A percentile compares a stretch with the other conserved stretches of the same genome.
phyloP scores from a whole-genome alignment of 2,797 vertebrate species.

The Cottoperca gobio region DNA sequence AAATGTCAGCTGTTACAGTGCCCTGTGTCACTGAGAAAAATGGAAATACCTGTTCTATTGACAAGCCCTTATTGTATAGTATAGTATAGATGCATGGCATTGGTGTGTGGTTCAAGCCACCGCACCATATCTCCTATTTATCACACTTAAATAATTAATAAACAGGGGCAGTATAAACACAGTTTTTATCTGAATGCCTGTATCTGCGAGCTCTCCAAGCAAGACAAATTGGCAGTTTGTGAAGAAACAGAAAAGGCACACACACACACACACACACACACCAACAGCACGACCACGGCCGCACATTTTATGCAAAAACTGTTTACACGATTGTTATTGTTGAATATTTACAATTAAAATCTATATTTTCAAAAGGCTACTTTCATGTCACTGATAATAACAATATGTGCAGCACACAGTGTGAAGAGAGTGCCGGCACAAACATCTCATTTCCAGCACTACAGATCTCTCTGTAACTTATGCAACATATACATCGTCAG shows the following conservation, averaged over 20 bases:
- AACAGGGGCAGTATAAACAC: constrained; percentile 41
- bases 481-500: constrained; percentile 49
- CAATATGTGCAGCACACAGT: background rate
- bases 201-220: constrained; percentile 32
- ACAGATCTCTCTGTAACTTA: constrained; percentile 45
- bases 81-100: background rate
- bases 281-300: constrained; percentile 10
- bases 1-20: constrained; percentile 77
- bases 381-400: constrained; percentile 33
- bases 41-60: constrained; percentile 39
- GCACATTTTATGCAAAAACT: constrained; percentile 17
- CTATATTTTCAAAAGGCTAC: constrained; percentile 22
- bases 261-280: background rate
- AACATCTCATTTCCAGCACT: constrained; percentile 26
- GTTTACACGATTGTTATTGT: constrained; percentile 4
- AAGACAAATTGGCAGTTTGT: constrained; percentile 55
- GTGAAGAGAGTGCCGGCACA: constrained; percentile 25
- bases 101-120: constrained; percentile 10
- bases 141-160: constrained; percentile 47
- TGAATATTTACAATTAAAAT: constrained; percentile 42
- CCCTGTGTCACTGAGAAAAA: constrained; percentile 53
- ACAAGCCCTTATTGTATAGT: constrained; percentile 32
- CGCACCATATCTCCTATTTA: constrained; percentile 46
- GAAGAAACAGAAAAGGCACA: constrained; percentile 30
- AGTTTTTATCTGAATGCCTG: constrained; percentile 18